Evolutionary conservation across 2,113 vertebrate species (phyloP).

Genomic region (Marcusenius ussheri): DNA sequence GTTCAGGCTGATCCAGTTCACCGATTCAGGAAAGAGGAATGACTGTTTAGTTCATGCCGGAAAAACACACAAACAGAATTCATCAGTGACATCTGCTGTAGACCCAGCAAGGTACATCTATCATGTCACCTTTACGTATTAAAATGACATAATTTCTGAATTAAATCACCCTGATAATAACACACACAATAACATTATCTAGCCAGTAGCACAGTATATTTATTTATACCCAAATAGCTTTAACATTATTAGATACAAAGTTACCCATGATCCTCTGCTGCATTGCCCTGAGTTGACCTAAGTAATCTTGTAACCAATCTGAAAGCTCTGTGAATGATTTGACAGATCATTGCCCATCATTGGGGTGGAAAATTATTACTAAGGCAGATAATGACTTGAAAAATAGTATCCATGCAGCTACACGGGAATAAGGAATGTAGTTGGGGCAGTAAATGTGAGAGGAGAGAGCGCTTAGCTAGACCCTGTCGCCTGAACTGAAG

Average conservation of each 20-base stretch:
- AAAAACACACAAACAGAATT: conserved; percentile 17
- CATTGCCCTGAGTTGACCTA: not conserved
- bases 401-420: not conserved
- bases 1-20: not conserved
- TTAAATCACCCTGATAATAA: not conserved
- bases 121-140: conserved; percentile 14
- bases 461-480: not conserved
- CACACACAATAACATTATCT: not conserved
- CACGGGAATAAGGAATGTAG: not conserved
- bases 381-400: conserved; percentile 26
- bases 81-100: conserved; percentile 16
- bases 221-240: not conserved
- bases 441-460: not conserved
- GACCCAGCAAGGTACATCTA: not conserved
- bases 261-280: not conserved
- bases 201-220: not conserved
- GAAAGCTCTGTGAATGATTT: not conserved
- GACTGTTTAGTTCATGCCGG: conserved; percentile 10
- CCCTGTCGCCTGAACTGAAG: not conserved
- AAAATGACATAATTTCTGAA: not conserved
- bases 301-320: not conserved
- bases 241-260: not conserved
- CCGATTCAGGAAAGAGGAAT: not conserved
- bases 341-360: conserved; percentile 16
- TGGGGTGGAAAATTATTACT: conserved; percentile 20